phyloP scores from a whole-genome alignment of 2,113 vertebrate species.

The Oncorhynchus masou region DNA sequence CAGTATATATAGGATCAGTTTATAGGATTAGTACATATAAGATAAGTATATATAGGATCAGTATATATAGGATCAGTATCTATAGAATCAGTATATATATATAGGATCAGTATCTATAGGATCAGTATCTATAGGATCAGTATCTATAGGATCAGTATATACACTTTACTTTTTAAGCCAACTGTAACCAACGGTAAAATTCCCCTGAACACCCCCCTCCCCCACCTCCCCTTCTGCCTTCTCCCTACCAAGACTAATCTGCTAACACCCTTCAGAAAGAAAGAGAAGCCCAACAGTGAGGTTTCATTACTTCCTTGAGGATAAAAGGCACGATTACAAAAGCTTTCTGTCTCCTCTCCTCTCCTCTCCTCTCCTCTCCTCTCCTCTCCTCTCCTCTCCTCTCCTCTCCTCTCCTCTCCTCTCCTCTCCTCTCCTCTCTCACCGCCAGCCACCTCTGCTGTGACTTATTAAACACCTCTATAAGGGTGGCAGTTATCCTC shows the following conservation, averaged over 20 bases:
- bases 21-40: no score
- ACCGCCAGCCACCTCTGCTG: not conserved
- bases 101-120: no score
- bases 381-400: no score
- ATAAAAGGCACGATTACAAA: constrained; percentile 53
- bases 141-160: no score
- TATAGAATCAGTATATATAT: no score
- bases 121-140: no score
- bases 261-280: not conserved
- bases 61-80: no score
- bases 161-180: no score
- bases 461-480: constrained; percentile 66
- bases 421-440: not conserved
- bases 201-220: not conserved
- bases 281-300: constrained; percentile 13
- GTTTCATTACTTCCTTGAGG: constrained; percentile 46
- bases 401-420: no score
- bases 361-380: not conserved
- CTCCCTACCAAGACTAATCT: not conserved
- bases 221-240: not conserved
- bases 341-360: not conserved
- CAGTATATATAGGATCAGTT: no score
- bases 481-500: constrained; percentile 49
- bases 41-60: no score
- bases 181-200: no score